These are phyloP conservation scores for Creontiades dilutus DNA, from an alignment of 2,888 invertebrate species.

Conservation along the genomic window DNA sequence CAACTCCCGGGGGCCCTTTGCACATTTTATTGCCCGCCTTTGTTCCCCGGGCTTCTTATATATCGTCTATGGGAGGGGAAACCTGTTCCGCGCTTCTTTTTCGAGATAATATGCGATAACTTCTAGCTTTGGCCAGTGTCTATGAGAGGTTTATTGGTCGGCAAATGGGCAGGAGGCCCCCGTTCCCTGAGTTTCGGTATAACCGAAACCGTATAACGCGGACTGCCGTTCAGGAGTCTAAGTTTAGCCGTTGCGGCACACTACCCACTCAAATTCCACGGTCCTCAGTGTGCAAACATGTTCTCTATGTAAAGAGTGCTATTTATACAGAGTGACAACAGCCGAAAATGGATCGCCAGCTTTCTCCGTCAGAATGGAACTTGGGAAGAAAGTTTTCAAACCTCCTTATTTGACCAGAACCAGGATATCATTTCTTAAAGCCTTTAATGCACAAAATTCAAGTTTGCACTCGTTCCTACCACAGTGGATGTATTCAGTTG, in stretches of 20 bases:
- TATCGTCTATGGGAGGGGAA: constrained; percentile 22
- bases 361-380: too few relatives aligned
- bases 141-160: constrained; percentile 47
- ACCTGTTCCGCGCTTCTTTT: constrained; percentile 42
- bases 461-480: too few relatives aligned
- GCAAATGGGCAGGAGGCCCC: background rate
- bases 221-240: background rate
- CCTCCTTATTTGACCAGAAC: too few relatives aligned
- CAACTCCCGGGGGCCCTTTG: background rate
- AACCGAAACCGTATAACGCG: constrained; percentile 13
- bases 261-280: background rate
- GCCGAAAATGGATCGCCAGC: too few relatives aligned
- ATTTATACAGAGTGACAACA: too few relatives aligned
- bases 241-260: background rate
- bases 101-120: constrained; percentile 38
- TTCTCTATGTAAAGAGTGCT: too few relatives aligned
- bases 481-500: too few relatives aligned
- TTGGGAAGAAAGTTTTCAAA: too few relatives aligned
- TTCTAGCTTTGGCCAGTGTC: constrained; percentile 5
- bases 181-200: background rate
- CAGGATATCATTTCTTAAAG: too few relatives aligned
- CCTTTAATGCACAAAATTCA: too few relatives aligned
- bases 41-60: background rate
- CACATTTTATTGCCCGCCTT: constrained; percentile 44
- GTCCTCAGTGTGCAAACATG: too few relatives aligned